These are phyloP conservation scores for Pomacea maculata DNA, from an alignment of 1,140 invertebrate genomes.

Conservation along the genomic window DNA sequence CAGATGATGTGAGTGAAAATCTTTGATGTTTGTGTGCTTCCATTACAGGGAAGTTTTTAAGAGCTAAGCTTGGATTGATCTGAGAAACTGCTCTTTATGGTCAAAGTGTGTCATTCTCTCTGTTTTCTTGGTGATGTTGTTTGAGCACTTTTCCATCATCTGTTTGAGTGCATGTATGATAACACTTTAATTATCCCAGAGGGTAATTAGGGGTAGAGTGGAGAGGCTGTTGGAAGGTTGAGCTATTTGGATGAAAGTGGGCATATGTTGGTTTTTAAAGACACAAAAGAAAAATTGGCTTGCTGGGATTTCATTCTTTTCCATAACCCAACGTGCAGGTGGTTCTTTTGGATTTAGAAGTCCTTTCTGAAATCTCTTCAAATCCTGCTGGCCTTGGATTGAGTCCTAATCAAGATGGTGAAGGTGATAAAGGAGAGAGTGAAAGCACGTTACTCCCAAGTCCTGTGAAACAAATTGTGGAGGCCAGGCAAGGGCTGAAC, in stretches of 20 bases:
- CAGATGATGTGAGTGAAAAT: constrained; percentile 77
- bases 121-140: no score
- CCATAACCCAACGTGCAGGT: constrained; percentile 67
- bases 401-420: neutral
- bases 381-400: constrained; percentile 41
- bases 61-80: no score
- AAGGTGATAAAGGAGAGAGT: neutral
- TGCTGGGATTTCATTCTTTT: neutral
- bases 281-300: neutral
- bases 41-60: no score
- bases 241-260: no score
- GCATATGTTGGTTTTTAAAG: no score
- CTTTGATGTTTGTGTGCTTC: neutral
- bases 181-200: no score
- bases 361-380: constrained; percentile 86
- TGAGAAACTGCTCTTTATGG: no score
- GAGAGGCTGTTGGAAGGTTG: no score
- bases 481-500: constrained; percentile 46
- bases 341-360: constrained; percentile 87
- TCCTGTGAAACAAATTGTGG: constrained; percentile 27
- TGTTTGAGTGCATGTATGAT: no score
- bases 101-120: no score
- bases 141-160: no score
- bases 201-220: no score
- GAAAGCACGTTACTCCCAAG: constrained; percentile 1